Percentiles rank a stretch among this genome's conserved stretches.
Evolutionary conservation across 2,888 invertebrate species (phyloP).

Genomic region (Thera obeliscata): DNA sequence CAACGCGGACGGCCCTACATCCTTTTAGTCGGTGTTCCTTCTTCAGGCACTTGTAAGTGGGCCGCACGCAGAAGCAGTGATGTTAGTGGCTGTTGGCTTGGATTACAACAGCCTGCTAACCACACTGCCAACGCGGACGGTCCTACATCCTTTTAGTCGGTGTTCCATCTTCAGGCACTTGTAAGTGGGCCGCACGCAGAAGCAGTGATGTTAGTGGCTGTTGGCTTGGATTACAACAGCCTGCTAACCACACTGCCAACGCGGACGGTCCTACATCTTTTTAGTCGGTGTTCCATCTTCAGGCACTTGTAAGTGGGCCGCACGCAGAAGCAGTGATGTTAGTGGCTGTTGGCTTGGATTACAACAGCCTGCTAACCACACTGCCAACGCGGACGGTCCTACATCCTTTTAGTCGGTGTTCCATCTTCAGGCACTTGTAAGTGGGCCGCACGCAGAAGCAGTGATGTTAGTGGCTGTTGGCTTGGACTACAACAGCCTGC

Average conservation of each 20-base stretch:
- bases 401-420: neutral
- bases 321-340: conserved; percentile 96
- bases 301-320: conserved; percentile 63
- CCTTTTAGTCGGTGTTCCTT: conserved; percentile 29
- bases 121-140: conserved; percentile 98
- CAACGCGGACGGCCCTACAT: conserved; percentile 88
- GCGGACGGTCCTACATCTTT: conserved; percentile 76
- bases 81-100: conserved; percentile 95
- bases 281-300: too few relatives aligned
- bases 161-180: conserved; percentile 24
- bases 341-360: conserved; percentile 92
- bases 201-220: conserved; percentile 99
- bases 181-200: conserved; percentile 86
- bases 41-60: conserved; percentile 52
- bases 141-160: conserved; percentile 49
- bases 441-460: conserved; percentile 90
- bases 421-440: conserved; percentile 47
- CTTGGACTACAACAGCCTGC: conserved; percentile 95
- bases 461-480: conserved; percentile 98
- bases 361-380: conserved; percentile 99
- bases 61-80: conserved; percentile 94
- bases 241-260: conserved; percentile 99
- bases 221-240: conserved; percentile 91
- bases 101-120: conserved; percentile 99
- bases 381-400: conserved; percentile 93